A percentile compares a stretch with the other conserved stretches of the same genome.
Evolutionary conservation across 2,113 vertebrate species (phyloP).

Genomic region (Halichoerus grypus): DNA sequence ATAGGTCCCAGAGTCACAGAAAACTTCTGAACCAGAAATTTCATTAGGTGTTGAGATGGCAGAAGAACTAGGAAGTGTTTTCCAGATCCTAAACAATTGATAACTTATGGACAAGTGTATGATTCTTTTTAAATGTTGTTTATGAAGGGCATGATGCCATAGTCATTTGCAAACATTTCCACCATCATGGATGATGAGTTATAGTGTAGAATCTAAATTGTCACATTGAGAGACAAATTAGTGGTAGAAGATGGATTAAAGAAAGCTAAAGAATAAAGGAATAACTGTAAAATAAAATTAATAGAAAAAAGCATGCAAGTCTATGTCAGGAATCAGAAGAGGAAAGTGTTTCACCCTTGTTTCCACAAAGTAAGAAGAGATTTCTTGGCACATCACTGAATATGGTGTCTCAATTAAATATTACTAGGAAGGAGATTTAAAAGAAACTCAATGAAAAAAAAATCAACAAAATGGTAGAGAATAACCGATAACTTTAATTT

Average conservation of each 20-base stretch:
- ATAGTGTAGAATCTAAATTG: conserved; percentile 7
- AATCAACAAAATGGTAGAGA: conserved; percentile 21
- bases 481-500: conserved; percentile 19
- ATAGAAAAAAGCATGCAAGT: neutral
- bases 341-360: conserved; percentile 43
- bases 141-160: neutral
- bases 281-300: neutral
- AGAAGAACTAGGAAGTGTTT: conserved; percentile 1
- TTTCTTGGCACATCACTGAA: neutral
- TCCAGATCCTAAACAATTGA: neutral
- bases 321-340: conserved; percentile 13
- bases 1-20: neutral
- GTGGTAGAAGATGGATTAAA: neutral
- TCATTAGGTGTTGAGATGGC: neutral
- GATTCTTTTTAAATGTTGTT: conserved; percentile 13
- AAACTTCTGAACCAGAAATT: conserved; percentile 38
- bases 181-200: neutral
- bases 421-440: neutral
- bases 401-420: neutral
- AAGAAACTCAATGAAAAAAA: conserved; percentile 40
- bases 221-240: conserved; percentile 31
- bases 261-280: neutral
- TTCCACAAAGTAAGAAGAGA: conserved; percentile 22
- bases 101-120: neutral
- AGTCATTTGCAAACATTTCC: neutral